Evolutionary conservation across 2,888 invertebrate genomes (phyloP).

Genomic region (Tiphia femorata): DNA sequence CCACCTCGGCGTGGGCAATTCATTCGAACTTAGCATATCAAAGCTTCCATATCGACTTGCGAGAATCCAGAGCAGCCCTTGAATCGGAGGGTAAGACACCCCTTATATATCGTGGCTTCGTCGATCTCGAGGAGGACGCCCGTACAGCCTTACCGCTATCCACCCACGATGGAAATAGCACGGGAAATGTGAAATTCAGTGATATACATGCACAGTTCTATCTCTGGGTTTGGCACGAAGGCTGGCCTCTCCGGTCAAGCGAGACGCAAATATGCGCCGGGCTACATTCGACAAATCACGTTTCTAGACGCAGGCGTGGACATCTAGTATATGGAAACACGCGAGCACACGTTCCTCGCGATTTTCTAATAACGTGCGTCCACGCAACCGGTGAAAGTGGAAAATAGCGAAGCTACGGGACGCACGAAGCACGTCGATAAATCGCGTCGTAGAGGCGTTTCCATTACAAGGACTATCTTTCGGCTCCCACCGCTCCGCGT

Average conservation of each 20-base stretch:
- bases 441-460: conserved; percentile 24
- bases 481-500: background rate
- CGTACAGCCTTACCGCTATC: background rate
- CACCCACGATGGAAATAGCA: conserved; percentile 44
- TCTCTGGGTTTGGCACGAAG: no score
- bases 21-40: conserved; percentile 60
- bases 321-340: no score
- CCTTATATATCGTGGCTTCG: no score
- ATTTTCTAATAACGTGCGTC: background rate
- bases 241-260: conserved; percentile 24
- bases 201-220: conserved; percentile 36
- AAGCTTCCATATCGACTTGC: conserved; percentile 53
- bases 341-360: conserved; percentile 4
- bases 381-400: conserved; percentile 26
- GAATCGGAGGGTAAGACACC: background rate
- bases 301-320: conserved; percentile 15
- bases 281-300: conserved; percentile 33
- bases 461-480: conserved; percentile 17
- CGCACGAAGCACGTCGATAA: conserved; percentile 26
- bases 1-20: no score
- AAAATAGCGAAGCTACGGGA: conserved; percentile 29
- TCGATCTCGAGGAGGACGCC: conserved; percentile 40
- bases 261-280: conserved; percentile 37
- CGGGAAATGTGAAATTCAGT: conserved; percentile 53
- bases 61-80: conserved; percentile 36